Conservation (phyloP, 2,797 vertebrate species). For the Galagoides demidoff region DNA sequence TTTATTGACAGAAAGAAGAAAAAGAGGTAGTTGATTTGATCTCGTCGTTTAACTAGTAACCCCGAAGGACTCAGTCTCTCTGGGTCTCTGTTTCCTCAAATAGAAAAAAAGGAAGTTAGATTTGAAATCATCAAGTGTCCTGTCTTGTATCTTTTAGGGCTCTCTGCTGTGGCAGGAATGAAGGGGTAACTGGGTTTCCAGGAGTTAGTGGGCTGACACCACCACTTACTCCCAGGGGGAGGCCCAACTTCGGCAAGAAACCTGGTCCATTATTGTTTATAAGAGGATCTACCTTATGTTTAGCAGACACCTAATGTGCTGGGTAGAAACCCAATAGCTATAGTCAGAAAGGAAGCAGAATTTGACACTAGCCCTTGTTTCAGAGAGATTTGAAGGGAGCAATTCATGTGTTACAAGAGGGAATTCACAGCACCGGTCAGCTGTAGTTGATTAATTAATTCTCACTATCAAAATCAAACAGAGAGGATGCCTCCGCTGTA, state of each 20-base stretch:
- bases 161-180: not conserved
- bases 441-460: not conserved
- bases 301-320: not conserved
- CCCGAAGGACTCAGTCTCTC: not conserved
- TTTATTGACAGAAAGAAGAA: not conserved
- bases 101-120: not conserved
- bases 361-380: not conserved
- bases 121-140: not conserved
- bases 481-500: not conserved
- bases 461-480: not conserved
- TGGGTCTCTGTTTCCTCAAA: accelerated
- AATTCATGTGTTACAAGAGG: not conserved
- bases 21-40: not conserved
- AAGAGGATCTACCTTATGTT: not conserved
- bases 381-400: not conserved
- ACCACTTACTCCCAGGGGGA: not conserved
- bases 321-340: not conserved
- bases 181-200: not conserved
- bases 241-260: not conserved
- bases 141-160: not conserved
- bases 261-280: not conserved
- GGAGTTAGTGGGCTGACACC: not conserved
- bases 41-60: not conserved
- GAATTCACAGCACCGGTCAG: not conserved
- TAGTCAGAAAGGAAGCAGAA: not conserved